phyloP scores from a whole-genome alignment of 2,797 vertebrate species.

The Melanotaenia pygmaea region DNA sequence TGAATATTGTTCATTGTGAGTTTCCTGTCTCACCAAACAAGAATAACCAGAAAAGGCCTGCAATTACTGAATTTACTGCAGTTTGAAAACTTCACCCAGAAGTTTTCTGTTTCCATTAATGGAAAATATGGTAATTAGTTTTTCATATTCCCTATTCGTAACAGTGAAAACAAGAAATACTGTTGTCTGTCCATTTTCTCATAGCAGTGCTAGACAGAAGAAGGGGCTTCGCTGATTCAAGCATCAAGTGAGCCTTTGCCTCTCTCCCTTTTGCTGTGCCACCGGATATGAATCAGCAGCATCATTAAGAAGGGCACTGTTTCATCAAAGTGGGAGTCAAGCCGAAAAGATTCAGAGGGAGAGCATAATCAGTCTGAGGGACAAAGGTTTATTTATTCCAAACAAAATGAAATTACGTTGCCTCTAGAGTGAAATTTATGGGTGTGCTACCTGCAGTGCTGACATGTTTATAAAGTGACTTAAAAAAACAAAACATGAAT shows the following conservation, averaged over 20 bases:
- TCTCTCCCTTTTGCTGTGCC: slow-evolving; percentile 51
- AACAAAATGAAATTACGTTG: slow-evolving; percentile 81
- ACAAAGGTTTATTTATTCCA: slow-evolving; percentile 81
- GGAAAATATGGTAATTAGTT: slow-evolving; percentile 83
- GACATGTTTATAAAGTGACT: slow-evolving; percentile 78
- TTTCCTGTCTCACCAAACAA: slow-evolving; percentile 72
- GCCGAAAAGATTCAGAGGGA: slow-evolving; percentile 72
- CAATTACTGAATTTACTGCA: slow-evolving; percentile 82
- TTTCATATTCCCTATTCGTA: slow-evolving; percentile 80
- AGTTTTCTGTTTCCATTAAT: slow-evolving; percentile 81
- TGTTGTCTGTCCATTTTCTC: slow-evolving; percentile 76
- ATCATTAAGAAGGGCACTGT: slow-evolving; percentile 77
- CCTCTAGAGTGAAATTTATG: slow-evolving; percentile 77
- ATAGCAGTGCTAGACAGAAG: slow-evolving; percentile 39
- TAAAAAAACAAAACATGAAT: background rate
- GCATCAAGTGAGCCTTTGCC: slow-evolving; percentile 59
- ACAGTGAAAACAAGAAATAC: slow-evolving; percentile 72
- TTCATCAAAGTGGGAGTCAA: slow-evolving; percentile 81
- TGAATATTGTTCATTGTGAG: slow-evolving; percentile 77
- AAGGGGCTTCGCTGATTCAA: slow-evolving; percentile 56
- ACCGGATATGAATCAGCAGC: slow-evolving; percentile 77
- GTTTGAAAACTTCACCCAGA: slow-evolving; percentile 76
- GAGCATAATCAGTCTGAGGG: slow-evolving; percentile 78
- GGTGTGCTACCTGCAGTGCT: slow-evolving; percentile 68
- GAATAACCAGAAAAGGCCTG: slow-evolving; percentile 77